Conservation (phyloP, 1,140 invertebrate species). For the Helicoverpa armigera region DNA sequence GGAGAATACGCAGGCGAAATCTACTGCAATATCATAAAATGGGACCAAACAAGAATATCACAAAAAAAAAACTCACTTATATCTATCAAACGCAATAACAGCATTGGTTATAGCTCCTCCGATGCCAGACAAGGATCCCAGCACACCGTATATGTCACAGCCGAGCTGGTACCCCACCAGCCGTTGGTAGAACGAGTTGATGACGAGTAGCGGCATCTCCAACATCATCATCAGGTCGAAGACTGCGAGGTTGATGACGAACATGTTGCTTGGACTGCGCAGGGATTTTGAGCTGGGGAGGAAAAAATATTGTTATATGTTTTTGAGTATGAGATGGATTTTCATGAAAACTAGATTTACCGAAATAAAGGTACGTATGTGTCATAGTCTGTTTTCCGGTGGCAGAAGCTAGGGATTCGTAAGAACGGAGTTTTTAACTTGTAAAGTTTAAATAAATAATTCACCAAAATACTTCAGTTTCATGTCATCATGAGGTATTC, state of each 20-base stretch:
- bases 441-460: no score
- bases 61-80: slow-evolving; percentile 85
- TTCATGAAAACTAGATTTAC: no score
- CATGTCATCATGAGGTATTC: no score
- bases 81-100: slow-evolving; percentile 92
- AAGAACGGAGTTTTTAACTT: no score
- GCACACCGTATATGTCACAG: slow-evolving; percentile 90
- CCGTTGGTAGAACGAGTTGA: slow-evolving; percentile 90
- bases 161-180: slow-evolving; percentile 90
- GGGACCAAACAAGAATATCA: no score
- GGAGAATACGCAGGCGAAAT: no score
- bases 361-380: no score
- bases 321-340: no score
- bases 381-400: no score
- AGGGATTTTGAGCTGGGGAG: slow-evolving; percentile 89
- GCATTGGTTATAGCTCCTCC: slow-evolving; percentile 92
- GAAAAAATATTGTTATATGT: slow-evolving; percentile 13
- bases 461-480: no score
- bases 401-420: no score
- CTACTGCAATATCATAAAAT: no score
- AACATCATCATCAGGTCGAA: slow-evolving; percentile 92
- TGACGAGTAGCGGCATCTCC: slow-evolving; percentile 91
- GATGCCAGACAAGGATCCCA: slow-evolving; percentile 91
- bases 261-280: slow-evolving; percentile 93
- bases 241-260: slow-evolving; percentile 92